Evolutionary conservation across 1,140 invertebrate genomes (phyloP).

Genomic region (Hycleus phaleratus): DNA sequence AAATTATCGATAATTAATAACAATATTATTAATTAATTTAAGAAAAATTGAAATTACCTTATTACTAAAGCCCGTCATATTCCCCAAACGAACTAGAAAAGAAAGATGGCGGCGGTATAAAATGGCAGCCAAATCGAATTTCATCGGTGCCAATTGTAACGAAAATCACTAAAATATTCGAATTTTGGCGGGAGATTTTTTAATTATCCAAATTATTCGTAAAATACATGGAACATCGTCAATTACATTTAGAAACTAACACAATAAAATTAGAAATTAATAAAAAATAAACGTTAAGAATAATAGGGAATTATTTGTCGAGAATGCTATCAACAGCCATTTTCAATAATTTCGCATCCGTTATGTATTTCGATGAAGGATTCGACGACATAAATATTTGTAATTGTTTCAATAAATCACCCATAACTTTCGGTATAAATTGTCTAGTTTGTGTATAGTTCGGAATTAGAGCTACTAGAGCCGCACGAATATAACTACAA

Average conservation of each 20-base stretch:
- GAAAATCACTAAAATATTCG: too few relatives aligned
- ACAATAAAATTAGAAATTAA: too few relatives aligned
- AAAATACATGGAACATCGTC: too few relatives aligned
- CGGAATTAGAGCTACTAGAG: conserved; percentile 73
- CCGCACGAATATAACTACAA: conserved; percentile 79
- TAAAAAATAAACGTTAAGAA: background rate
- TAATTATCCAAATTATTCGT: too few relatives aligned
- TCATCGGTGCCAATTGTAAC: too few relatives aligned
- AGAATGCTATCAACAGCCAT: conserved; percentile 50
- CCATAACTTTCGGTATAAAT: conserved; percentile 72
- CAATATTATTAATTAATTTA: background rate
- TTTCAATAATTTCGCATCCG: conserved; percentile 68
- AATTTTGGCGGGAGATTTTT: too few relatives aligned
- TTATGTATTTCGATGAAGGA: conserved; percentile 59
- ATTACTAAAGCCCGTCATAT: conserved; percentile 41
- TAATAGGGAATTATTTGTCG: background rate
- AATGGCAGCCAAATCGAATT: background rate
- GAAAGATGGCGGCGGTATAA: background rate
- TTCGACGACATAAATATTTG: conserved; percentile 58
- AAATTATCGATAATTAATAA: background rate
- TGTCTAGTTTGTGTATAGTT: conserved; percentile 69
- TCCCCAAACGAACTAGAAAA: conserved; percentile 18
- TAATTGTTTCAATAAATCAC: conserved; percentile 67
- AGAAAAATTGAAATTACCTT: conserved; percentile 33
- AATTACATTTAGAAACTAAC: too few relatives aligned